Evolutionary conservation across 2,797 vertebrate genomes (phyloP).

Genomic region (Eulemur mongoz): DNA sequence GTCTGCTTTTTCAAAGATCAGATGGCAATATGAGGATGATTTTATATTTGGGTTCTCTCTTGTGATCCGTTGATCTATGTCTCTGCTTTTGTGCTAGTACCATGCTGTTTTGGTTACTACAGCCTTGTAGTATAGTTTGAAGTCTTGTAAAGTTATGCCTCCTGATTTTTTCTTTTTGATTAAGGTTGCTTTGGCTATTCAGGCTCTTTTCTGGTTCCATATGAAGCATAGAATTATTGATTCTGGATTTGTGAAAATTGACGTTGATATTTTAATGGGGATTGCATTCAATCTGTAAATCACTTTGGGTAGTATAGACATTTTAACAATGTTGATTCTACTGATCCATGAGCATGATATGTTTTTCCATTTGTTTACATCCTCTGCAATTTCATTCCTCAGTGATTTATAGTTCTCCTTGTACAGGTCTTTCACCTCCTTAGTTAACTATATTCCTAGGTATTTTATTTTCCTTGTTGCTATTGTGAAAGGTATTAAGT

Average conservation of each 20-base stretch:
- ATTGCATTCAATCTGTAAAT: background rate
- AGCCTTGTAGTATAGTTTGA: background rate
- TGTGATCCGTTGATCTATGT: background rate
- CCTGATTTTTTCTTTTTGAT: background rate
- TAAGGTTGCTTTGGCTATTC: background rate
- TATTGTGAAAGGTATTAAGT: background rate
- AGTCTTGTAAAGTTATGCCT: background rate
- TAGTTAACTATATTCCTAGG: too few species aligned
- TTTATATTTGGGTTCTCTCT: background rate
- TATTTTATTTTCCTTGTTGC: background rate
- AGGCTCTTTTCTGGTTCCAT: background rate
- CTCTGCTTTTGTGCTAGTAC: background rate
- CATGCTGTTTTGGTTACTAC: background rate
- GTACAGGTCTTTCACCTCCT: background rate
- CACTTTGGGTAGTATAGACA: background rate
- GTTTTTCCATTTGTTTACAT: background rate
- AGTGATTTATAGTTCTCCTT: background rate
- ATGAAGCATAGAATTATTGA: background rate
- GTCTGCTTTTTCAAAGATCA: background rate
- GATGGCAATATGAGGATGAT: background rate
- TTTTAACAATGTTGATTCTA: background rate
- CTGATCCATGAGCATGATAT: background rate
- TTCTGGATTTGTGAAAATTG: background rate
- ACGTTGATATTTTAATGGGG: background rate
- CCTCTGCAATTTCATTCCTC: background rate